Conservation (phyloP, 2,797 vertebrate species). For the Remorina albescens region DNA sequence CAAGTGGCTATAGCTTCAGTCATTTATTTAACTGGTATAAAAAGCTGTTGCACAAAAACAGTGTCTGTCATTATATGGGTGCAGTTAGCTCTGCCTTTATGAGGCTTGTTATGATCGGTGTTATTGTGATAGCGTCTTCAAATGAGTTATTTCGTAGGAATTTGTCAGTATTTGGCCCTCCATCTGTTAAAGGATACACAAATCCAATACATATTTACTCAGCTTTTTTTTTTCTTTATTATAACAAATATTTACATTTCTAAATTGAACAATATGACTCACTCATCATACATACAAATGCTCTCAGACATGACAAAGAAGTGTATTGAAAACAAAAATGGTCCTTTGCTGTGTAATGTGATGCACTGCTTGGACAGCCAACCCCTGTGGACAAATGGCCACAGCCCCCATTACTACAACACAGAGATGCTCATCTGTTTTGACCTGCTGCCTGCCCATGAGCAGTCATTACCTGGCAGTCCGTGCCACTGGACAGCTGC, state of each 20-base stretch:
- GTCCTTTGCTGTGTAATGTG: constrained; percentile 8
- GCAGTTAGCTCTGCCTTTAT: not conserved
- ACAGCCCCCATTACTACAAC: constrained; percentile 1
- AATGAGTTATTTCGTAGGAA: not conserved
- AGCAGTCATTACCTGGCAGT: constrained; percentile 54
- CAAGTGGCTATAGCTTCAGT: not conserved
- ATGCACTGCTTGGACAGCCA: constrained; percentile 21
- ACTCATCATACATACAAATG: not conserved
- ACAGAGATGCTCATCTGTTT: constrained; percentile 45
- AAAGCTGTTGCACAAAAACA: not conserved
- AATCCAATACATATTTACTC: not conserved
- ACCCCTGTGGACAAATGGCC: constrained; percentile 21
- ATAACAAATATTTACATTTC: not conserved
- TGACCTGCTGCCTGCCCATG: constrained; percentile 44
- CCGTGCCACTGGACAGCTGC: constrained; percentile 51
- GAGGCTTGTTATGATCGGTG: not conserved
- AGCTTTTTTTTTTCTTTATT: no score
- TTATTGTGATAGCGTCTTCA: not conserved
- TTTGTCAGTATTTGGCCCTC: not conserved
- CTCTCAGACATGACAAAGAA: not conserved
- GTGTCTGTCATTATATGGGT: not conserved
- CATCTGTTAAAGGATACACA: not conserved
- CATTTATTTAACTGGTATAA: not conserved
- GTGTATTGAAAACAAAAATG: not conserved
- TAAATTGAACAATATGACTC: not conserved